Percentiles rank a stretch among this genome's conserved stretches.
Evolutionary conservation across 2,888 invertebrate genomes (phyloP).

Genomic region (Lasius platythorax): DNA sequence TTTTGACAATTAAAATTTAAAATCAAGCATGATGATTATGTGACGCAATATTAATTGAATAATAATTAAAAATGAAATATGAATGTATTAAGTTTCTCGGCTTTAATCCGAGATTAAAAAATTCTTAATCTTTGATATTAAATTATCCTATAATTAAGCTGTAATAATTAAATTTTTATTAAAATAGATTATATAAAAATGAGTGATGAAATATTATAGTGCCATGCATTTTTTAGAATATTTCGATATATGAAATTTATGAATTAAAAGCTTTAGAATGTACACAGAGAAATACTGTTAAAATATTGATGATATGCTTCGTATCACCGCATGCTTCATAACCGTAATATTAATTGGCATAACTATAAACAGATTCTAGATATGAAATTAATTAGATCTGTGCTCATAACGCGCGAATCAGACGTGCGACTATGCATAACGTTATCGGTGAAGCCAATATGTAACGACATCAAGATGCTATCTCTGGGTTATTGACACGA

Average conservation of each 20-base stretch:
- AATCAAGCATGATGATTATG: conserved; percentile 13
- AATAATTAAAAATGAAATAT: conserved; percentile 11
- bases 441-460: conserved; percentile 68
- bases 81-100: neutral
- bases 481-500: conserved; percentile 68
- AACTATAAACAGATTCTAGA: conserved; percentile 44
- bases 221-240: neutral
- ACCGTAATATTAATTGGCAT: conserved; percentile 8
- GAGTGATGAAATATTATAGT: neutral
- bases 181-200: neutral
- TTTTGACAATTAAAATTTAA: neutral
- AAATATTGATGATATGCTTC: neutral
- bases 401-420: conserved; percentile 1
- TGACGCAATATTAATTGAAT: neutral
- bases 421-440: conserved; percentile 30
- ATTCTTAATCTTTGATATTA: neutral
- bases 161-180: conserved; percentile 5
- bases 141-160: neutral
- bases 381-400: conserved; percentile 49
- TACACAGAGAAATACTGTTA: neutral
- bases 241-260: neutral
- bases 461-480: conserved; percentile 67
- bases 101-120: neutral
- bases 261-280: neutral
- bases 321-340: neutral